A percentile compares a stretch with the other conserved stretches of the same genome.
These are phyloP conservation scores for Tetrax tetrax DNA, from an alignment of 2,113 vertebrate species.

Conservation along the genomic window DNA sequence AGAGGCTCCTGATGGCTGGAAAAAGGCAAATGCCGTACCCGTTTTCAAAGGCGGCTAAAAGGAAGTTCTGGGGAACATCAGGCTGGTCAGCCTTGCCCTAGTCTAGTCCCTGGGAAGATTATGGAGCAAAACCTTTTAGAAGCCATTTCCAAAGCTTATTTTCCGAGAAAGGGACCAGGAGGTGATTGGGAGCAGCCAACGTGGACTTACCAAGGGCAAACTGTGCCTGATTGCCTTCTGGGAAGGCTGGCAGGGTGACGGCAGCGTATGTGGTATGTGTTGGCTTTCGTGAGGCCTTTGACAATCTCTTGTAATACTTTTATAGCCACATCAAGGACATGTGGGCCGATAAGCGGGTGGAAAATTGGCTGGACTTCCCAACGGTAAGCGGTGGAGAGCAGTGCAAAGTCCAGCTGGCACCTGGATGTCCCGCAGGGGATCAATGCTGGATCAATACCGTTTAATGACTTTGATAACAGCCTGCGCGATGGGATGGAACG, in stretches of 20 bases:
- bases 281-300: not conserved
- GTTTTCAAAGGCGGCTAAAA: rapidly evolving
- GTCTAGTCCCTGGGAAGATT: not conserved
- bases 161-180: not conserved
- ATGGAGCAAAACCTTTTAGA: not conserved
- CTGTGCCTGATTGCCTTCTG: not conserved
- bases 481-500: not conserved
- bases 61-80: not conserved
- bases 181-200: not conserved
- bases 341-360: not conserved
- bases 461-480: not conserved
- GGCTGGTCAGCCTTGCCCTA: not conserved
- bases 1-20: not conserved
- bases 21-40: not conserved
- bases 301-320: not conserved
- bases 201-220: not conserved
- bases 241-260: not conserved
- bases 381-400: not conserved
- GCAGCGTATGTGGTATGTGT: rapidly evolving
- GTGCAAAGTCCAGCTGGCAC: not conserved
- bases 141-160: not conserved
- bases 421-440: not conserved
- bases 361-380: not conserved
- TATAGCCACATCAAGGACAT: rapidly evolving
- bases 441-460: rapidly evolving